Evolutionary conservation across 2,113 vertebrate genomes (phyloP).

Genomic region (Spizaetus ornatus): DNA sequence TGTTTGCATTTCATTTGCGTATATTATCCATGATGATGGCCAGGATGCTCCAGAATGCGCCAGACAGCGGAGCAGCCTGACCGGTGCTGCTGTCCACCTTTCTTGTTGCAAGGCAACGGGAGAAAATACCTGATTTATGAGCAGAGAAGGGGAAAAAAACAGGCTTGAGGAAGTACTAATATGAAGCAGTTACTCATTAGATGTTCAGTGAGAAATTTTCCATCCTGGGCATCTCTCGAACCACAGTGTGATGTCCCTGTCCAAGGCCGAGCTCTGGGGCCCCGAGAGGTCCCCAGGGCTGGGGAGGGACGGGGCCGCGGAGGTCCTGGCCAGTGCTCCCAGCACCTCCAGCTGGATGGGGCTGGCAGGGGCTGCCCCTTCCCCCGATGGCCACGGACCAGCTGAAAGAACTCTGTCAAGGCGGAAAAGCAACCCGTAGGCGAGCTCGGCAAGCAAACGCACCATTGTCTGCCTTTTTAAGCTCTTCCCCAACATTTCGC

Average conservation of each 20-base stretch:
- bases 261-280: not conserved
- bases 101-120: not conserved
- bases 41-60: not conserved
- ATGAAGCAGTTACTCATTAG: not conserved
- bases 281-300: not conserved
- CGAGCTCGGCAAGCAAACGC: not conserved
- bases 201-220: not conserved
- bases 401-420: not conserved
- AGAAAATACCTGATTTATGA: not conserved
- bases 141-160: not conserved
- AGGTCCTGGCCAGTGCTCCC: not conserved
- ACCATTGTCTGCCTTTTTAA: conserved; percentile 39
- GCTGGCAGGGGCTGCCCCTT: not conserved
- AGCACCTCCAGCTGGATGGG: not conserved
- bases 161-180: not conserved
- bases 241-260: not conserved
- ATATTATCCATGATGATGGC: rapidly evolving
- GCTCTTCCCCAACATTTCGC: conserved; percentile 2
- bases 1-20: not conserved
- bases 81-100: not conserved
- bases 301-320: rapidly evolving
- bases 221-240: not conserved
- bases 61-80: not conserved
- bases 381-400: rapidly evolving
- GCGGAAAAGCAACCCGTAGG: not conserved